These are phyloP conservation scores for Ips typographus DNA, from an alignment of 1,140 invertebrate genomes.

Conservation along the genomic window DNA sequence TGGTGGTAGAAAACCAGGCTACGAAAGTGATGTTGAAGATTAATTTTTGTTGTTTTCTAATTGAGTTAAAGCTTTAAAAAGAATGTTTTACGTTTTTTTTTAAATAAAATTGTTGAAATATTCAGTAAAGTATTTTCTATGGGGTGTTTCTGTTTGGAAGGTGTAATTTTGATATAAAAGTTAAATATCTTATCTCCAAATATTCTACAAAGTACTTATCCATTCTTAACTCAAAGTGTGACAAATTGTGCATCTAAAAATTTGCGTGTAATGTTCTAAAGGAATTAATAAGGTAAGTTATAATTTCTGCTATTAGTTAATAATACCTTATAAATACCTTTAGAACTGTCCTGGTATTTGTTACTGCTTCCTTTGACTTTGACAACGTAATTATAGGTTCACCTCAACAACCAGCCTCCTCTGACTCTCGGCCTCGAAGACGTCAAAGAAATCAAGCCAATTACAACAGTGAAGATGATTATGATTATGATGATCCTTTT, in stretches of 20 bases:
- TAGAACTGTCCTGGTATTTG: not conserved
- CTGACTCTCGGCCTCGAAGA: not conserved
- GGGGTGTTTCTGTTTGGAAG: no score
- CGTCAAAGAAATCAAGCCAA: not conserved
- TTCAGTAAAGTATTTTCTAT: no score
- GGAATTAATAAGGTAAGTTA: no score
- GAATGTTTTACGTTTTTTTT: not conserved
- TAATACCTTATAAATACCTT: slow-evolving; percentile 1
- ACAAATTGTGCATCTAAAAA: no score
- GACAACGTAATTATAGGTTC: no score
- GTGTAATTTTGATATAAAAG: no score
- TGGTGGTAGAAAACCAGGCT: slow-evolving; percentile 21
- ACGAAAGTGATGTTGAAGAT: slow-evolving; percentile 30
- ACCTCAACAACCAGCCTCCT: not conserved
- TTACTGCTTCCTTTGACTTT: no score
- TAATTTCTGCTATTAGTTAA: no score
- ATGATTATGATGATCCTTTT: slow-evolving; percentile 18
- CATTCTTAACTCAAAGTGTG: no score
- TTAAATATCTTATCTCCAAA: no score
- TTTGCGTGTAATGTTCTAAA: no score
- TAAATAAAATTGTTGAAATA: not conserved
- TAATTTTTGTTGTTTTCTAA: slow-evolving; percentile 12
- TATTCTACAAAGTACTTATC: no score
- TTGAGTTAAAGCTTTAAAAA: slow-evolving; percentile 9
- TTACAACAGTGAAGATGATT: slow-evolving; percentile 9